Base-by-base conservation (phyloP, 2,888 invertebrate genomes). In the Panopea generosa region DNA sequence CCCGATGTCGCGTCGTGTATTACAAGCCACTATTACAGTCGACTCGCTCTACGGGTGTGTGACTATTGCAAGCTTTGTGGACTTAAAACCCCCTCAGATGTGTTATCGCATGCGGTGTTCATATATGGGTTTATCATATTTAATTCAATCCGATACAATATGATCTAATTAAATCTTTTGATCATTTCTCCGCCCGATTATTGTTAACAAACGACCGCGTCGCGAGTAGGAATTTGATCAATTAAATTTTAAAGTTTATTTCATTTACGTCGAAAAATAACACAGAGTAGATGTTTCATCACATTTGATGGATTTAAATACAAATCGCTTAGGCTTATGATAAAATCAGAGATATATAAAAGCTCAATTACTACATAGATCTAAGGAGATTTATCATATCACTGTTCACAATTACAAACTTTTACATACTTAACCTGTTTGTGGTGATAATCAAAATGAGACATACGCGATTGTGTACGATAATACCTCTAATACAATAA, bases 101-200 rank as follows among this genome's bases (percentile, higher is more conserved):
- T 66, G 24, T 33, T 33, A 26, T 22, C 52, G 6, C 72, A 43
- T 60, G 65, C n/a, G 29, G 72, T 47, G 65, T 29, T 55, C 45
- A 22, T 69, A 55, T 38, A 55, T 24, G 47, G 43, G 47, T 55
- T 73, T 67, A 73, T 73, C 73, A 52, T 52, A 49, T 47, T 67
- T 38, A 50, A 67, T 62, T 73, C 67, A 67, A 50, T 57, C 18
- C 47, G 62, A 55, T 70, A 68, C 74, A 74, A 74, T 67, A 68
- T 63, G 62, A 78, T 63, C 70, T 78, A 78, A 74, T 67, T 74
- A 78, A 45, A 27, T 40, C 74, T 62, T 78, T 78, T 78, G 78
- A 78, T 74, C 74, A 62, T 71, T 71, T 71, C 74, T 53, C 74
- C 78, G 67, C 78, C 78, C 61, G 38, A 18, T 18, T 24, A 62